Evolutionary conservation across 92 coral and sea anemone species (phyloP).

Genomic region (Epizoanthus fatuus): DNA sequence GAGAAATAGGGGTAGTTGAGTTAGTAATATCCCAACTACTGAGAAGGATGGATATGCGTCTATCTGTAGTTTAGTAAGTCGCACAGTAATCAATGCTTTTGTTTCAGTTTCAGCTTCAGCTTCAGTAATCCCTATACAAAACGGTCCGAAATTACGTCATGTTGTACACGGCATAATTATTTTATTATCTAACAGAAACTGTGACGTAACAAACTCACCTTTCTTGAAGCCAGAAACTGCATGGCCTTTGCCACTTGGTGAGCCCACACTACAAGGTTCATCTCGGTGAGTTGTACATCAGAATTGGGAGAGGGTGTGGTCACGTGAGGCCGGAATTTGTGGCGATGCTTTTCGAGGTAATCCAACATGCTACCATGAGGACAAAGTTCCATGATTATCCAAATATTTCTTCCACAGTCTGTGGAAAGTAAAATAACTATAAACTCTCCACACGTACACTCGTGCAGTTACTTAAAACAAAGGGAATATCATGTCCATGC

Average conservation of each 20-base stretch:
- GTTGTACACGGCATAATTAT: no score
- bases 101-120: no score
- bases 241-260: no score
- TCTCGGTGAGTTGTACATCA: background rate
- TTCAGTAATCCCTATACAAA: no score
- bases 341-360: background rate
- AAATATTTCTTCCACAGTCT: constrained; percentile 16
- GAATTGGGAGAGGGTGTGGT: background rate
- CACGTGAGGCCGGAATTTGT: background rate
- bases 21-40: no score
- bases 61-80: no score
- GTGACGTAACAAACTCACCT: background rate
- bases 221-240: no score
- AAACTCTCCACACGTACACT: background rate
- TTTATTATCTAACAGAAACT: background rate
- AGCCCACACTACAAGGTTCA: background rate
- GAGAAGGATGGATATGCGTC: no score
- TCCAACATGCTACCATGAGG: constrained; percentile 5
- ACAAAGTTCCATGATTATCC: constrained; percentile 19
- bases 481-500: no score
- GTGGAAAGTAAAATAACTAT: background rate
- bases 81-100: no score
- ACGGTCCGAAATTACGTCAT: no score
- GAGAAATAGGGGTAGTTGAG: no score
- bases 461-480: background rate